Evolutionary conservation across 2,888 invertebrate genomes (phyloP), one percentile per base, ranked within the genome.

Genomic region (Didymodactylos carnosus): DNA sequence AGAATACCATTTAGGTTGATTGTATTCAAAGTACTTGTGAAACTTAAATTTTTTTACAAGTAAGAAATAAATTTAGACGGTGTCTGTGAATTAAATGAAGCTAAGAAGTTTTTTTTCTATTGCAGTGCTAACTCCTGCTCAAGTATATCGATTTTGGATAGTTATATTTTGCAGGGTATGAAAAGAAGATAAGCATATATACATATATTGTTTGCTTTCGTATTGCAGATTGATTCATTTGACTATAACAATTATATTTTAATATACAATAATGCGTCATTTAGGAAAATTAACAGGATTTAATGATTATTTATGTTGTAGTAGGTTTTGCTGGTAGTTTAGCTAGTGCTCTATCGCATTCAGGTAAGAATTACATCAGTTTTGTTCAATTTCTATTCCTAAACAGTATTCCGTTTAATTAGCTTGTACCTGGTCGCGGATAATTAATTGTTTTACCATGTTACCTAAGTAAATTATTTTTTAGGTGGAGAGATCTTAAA

Each of bases 151-250:
- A 78, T 88, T 97, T 39, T 91, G 94, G 88, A 94, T 94, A 46
- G 94, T 97, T 27, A 86, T 94, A 71, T 98, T 98, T 84, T 88
- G 98, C 78, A 97, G 98, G 83, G 97, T 97, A 72, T 97, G 97
- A 88, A 88, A 83, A 82, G 81, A n/a, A n/a, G n/a, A n/a, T n/a
- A n/a, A n/a, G n/a, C n/a, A n/a, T n/a, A n/a, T n/a, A n/a, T n/a
- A n/a, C n/a, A n/a, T n/a, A n/a, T 41, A 49, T 25, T 71, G 40
- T 27, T 19, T 11, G 70, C 14, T n/a, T n/a, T n/a, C n/a, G n/a
- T n/a, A n/a, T n/a, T n/a, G n/a, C n/a, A 88, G 88, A 72, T 85
- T 95, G 74, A 83, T 95, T 76, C 95, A 97, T 82, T 86, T 97
- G 78, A 86, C 88, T 74, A 89, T 94, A 77, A 92, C 94, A 11